Conservation (phyloP, 1,140 invertebrate genomes). For the Diachasmimorpha longicaudata region DNA sequence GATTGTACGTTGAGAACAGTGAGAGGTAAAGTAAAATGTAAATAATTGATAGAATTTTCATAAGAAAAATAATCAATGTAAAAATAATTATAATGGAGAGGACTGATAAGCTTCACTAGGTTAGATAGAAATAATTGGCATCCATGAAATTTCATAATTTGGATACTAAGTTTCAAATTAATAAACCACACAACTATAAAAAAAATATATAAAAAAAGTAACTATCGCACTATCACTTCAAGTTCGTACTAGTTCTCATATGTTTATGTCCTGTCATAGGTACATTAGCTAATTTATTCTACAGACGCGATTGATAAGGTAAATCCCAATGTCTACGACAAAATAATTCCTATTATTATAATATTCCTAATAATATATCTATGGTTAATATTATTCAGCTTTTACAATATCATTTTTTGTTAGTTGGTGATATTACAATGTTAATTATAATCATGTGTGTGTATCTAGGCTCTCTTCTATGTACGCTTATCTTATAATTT, state of each 20-base stretch:
- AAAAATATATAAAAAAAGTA: slow-evolving; percentile 21
- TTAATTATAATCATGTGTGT: slow-evolving; percentile 52
- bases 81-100: slow-evolving; percentile 30
- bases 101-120: slow-evolving; percentile 46
- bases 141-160: slow-evolving; percentile 70
- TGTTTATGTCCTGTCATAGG: slow-evolving; percentile 36
- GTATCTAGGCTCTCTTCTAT: slow-evolving; percentile 41
- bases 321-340: slow-evolving; percentile 58
- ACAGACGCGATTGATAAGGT: slow-evolving; percentile 51
- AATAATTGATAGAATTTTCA: slow-evolving; percentile 41
- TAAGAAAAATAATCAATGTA: slow-evolving; percentile 36
- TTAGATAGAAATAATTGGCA: slow-evolving; percentile 52
- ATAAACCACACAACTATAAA: slow-evolving; percentile 61
- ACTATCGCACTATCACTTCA: slow-evolving; percentile 41
- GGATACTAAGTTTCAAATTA: slow-evolving; percentile 57
- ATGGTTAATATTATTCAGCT: slow-evolving; percentile 55
- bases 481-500: slow-evolving; percentile 58
- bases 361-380: slow-evolving; percentile 38
- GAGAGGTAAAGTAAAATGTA: slow-evolving; percentile 16
- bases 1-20: slow-evolving; percentile 33
- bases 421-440: slow-evolving; percentile 49
- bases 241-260: background rate
- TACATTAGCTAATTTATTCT: slow-evolving; percentile 41
- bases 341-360: slow-evolving; percentile 48
- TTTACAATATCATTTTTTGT: slow-evolving; percentile 56